Conservation (phyloP, 2,888 invertebrate species). For the Pardosa pseudoannulata region DNA sequence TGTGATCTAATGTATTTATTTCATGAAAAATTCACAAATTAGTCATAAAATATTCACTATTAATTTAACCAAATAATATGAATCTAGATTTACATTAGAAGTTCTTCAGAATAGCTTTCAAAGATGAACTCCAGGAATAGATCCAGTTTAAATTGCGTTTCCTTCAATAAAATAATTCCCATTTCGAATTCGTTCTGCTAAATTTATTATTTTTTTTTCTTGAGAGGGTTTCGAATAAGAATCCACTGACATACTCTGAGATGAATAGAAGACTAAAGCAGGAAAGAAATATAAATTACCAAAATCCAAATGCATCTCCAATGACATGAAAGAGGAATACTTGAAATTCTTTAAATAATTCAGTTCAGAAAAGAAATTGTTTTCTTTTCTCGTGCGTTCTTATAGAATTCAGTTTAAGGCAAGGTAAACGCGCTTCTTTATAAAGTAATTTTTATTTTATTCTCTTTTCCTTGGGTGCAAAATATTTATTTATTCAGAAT, state of each 20-base stretch:
- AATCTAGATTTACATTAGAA: too few species aligned
- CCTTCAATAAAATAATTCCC: neutral
- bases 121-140: too few species aligned
- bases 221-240: neutral
- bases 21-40: too few species aligned
- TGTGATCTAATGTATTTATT: too few species aligned
- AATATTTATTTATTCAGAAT: too few species aligned
- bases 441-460: too few species aligned
- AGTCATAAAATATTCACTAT: too few species aligned
- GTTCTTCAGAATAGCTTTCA: too few species aligned
- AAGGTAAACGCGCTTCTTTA: too few species aligned
- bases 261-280: neutral
- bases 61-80: too few species aligned
- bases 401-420: neutral
- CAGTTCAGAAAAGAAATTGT: neutral
- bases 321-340: neutral
- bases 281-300: neutral
- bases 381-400: neutral
- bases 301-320: neutral
- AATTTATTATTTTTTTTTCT: neutral
- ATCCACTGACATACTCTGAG: neutral
- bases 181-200: neutral
- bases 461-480: too few species aligned
- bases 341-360: neutral
- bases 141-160: slow-evolving; percentile 1